phyloP scores from a whole-genome alignment of 2,113 vertebrate species.

The Trachemys scripta region DNA sequence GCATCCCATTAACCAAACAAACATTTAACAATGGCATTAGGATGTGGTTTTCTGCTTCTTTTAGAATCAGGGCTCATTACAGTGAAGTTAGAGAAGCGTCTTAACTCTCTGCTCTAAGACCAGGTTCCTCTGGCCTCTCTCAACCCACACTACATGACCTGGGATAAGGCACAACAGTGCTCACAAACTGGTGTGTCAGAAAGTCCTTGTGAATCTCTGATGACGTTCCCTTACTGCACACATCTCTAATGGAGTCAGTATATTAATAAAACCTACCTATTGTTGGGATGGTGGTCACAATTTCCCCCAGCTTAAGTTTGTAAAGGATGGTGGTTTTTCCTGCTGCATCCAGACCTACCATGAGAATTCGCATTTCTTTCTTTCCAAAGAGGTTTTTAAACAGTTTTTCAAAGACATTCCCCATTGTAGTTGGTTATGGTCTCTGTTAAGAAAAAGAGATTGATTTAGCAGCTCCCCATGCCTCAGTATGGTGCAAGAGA shows the following conservation, averaged over 20 bases:
- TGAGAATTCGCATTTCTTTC: conserved; percentile 91
- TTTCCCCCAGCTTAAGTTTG: conserved; percentile 90
- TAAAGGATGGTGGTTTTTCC: conserved; percentile 93
- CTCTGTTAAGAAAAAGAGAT: conserved; percentile 12
- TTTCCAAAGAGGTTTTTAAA: conserved; percentile 88
- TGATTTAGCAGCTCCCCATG: neutral
- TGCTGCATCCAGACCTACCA: conserved; percentile 90
- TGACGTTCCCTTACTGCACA: neutral
- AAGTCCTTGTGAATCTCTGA: neutral
- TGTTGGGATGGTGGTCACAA: conserved; percentile 89
- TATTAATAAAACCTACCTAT: conserved; percentile 79
- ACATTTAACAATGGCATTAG: neutral
- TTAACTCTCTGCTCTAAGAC: neutral
- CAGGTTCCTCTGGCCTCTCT: neutral
- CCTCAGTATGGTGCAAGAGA: no score
- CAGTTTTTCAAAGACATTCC: conserved; percentile 84
- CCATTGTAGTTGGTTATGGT: conserved; percentile 78
- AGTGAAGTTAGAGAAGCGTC: neutral
- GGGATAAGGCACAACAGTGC: no score
- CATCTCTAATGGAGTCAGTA: no score
- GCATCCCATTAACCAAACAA: neutral
- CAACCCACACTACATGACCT: neutral
- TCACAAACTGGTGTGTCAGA: no score
- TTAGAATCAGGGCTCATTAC: neutral
- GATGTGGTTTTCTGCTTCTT: neutral